phyloP scores from a whole-genome alignment of 2,113 vertebrate genomes.

The Pomatostomus ruficeps region DNA sequence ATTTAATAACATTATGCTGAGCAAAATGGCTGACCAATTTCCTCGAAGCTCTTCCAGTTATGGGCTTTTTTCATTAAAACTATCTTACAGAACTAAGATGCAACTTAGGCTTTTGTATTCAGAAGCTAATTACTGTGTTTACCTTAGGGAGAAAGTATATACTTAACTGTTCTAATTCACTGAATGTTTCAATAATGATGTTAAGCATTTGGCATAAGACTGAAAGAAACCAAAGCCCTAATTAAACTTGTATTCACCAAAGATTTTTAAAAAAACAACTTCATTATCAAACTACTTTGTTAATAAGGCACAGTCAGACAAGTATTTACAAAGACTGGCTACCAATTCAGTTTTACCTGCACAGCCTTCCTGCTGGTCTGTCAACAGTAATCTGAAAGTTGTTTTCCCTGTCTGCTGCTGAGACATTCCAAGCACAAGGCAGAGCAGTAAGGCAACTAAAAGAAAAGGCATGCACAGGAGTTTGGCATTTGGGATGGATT shows the following conservation, averaged over 20 bases:
- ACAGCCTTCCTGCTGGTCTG: neutral
- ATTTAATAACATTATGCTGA: conserved; percentile 27
- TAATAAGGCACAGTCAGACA: conserved; percentile 54
- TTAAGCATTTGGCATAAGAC: neutral
- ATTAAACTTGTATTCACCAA: neutral
- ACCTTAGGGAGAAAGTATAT: neutral
- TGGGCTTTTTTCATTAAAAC: neutral
- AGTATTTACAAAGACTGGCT: conserved; percentile 4
- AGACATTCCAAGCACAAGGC: neutral
- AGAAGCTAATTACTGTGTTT: neutral
- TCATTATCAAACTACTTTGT: neutral
- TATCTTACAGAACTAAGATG: neutral
- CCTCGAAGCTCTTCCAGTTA: conserved; percentile 12
- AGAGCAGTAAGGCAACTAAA: conserved; percentile 28
- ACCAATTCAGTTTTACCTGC: neutral
- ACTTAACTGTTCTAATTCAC: neutral
- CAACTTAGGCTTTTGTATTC: neutral
- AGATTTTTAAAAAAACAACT: neutral
- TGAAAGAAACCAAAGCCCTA: neutral
- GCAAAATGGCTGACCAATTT: neutral
- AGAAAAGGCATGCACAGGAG: neutral
- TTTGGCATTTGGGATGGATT: neutral
- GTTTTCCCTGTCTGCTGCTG: neutral
- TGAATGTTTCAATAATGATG: neutral
- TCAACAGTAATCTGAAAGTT: neutral